A percentile compares a stretch with the other conserved stretches of the same genome.
Conservation (phyloP, 2,888 invertebrate genomes). For the Terebella lapidaria region DNA sequence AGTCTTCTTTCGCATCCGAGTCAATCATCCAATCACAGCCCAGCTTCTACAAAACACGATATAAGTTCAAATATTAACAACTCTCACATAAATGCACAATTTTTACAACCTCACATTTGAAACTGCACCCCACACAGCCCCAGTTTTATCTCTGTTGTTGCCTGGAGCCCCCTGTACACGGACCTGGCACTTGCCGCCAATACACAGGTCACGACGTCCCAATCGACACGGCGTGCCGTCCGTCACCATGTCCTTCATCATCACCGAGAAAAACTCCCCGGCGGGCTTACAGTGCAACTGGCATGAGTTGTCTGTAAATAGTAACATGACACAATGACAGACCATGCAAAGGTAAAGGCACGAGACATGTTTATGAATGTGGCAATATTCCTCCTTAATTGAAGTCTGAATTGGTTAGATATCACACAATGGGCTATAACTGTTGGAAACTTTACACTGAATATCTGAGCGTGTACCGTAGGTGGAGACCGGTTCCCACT, state of each 20-base stretch:
- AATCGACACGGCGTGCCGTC: slow-evolving; percentile 83
- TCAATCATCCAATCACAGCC: slow-evolving; percentile 88
- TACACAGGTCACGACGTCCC: slow-evolving; percentile 79
- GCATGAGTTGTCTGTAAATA: slow-evolving; percentile 60
- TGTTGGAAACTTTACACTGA: no score
- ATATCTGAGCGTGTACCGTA: no score
- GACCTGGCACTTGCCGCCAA: slow-evolving; percentile 71
- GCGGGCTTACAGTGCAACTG: slow-evolving; percentile 76
- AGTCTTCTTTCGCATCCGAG: slow-evolving; percentile 73
- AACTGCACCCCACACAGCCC: no score
- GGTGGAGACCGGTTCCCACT: slow-evolving; percentile 57
- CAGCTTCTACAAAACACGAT: slow-evolving; percentile 64
- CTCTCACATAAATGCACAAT: no score
- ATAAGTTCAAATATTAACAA: no score
- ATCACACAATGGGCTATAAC: no score
- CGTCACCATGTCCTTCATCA: slow-evolving; percentile 69
- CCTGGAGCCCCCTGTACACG: no score
- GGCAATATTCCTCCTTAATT: neutral
- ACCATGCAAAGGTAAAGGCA: neutral
- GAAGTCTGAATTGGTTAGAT: no score
- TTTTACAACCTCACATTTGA: no score
- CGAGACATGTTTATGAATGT: neutral
- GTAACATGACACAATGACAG: no score
- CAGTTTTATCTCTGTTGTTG: no score
- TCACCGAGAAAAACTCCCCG: slow-evolving; percentile 69